Evolutionary conservation across 2,888 invertebrate genomes (phyloP).

Genomic region (Augochlorella aurata): DNA sequence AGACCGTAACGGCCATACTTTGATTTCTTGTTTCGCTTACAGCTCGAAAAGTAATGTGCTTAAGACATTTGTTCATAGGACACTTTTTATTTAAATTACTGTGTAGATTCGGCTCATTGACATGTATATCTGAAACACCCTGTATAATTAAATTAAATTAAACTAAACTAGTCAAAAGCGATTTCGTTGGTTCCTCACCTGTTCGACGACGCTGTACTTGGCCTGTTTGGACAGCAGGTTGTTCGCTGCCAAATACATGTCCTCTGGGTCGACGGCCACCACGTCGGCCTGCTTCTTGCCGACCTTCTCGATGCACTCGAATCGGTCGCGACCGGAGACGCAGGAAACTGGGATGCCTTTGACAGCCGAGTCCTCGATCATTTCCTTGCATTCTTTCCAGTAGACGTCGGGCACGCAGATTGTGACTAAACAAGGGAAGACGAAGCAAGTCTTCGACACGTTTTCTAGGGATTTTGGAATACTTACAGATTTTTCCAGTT

Average conservation of each 20-base stretch:
- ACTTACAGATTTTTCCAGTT: not conserved
- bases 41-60: too few species aligned
- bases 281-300: slow-evolving; percentile 91
- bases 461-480: not conserved
- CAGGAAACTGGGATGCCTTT: slow-evolving; percentile 86
- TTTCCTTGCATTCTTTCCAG: slow-evolving; percentile 86
- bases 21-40: too few species aligned
- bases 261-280: slow-evolving; percentile 92
- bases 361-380: slow-evolving; percentile 85
- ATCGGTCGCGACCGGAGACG: slow-evolving; percentile 89
- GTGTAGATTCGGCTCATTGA: too few species aligned
- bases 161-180: too few species aligned
- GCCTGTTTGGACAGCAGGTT: slow-evolving; percentile 68
- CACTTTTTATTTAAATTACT: too few species aligned
- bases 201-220: slow-evolving; percentile 75
- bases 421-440: slow-evolving; percentile 83
- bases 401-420: slow-evolving; percentile 89
- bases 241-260: slow-evolving; percentile 91
- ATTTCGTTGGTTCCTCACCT: slow-evolving; percentile 60
- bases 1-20: too few species aligned
- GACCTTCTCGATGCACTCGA: slow-evolving; percentile 89
- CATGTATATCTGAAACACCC: too few species aligned
- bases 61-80: too few species aligned
- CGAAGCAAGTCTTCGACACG: too few species aligned
- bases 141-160: too few species aligned